Conservation (phyloP, 2,888 invertebrate species). For the Lamproptera curius region DNA sequence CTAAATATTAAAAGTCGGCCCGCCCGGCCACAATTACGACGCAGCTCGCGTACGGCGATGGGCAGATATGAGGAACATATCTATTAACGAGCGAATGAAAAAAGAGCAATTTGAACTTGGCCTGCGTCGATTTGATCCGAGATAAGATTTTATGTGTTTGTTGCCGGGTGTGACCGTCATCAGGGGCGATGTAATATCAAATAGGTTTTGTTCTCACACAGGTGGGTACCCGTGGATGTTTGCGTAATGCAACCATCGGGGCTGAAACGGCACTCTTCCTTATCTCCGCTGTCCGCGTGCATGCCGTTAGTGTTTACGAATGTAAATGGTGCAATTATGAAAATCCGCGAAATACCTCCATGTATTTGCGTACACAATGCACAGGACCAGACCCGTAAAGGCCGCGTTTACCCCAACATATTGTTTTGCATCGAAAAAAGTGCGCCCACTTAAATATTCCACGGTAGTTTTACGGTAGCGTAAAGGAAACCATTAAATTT, state of each 20-base stretch:
- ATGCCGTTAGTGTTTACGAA: conserved; percentile 14
- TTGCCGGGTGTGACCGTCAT: conserved; percentile 22
- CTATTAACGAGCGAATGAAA: conserved; percentile 27
- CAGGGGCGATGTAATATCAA: conserved; percentile 3
- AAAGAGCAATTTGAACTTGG: conserved; percentile 27
- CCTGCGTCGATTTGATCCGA: conserved; percentile 27
- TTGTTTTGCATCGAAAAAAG: neutral
- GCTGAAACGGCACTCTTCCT: conserved; percentile 12
- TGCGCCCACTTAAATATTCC: neutral
- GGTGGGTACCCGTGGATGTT: conserved; percentile 14
- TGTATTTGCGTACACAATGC: conserved; percentile 4
- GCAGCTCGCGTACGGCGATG: conserved; percentile 27
- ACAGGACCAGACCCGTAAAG: neutral
- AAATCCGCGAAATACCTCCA: conserved; percentile 17
- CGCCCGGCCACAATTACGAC: conserved; percentile 36
- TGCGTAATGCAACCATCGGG: conserved; percentile 12
- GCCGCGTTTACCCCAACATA: neutral
- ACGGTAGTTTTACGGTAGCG: neutral
- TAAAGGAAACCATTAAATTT: neutral
- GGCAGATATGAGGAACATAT: conserved; percentile 38
- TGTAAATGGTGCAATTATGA: conserved; percentile 18
- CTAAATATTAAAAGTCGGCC: conserved; percentile 42
- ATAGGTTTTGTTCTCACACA: neutral
- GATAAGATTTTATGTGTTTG: conserved; percentile 30
- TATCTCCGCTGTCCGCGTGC: conserved; percentile 12